Evolutionary conservation across 2,113 vertebrate species (phyloP), one percentile per base, ranked within the genome.

Genomic region (Tychaedon coryphoeus): DNA sequence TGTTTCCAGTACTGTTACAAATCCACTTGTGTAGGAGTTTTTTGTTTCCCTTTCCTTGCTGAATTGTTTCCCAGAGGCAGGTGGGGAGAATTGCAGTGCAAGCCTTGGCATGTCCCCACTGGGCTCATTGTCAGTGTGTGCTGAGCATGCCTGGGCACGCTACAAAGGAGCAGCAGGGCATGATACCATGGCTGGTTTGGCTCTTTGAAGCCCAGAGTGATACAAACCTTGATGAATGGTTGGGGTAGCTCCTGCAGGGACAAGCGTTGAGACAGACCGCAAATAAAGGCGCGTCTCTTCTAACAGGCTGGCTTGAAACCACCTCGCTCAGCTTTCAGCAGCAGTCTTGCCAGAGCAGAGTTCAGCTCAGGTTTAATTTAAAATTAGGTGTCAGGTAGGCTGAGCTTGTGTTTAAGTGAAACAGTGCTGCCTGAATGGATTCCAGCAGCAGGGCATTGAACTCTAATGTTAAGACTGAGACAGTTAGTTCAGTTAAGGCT

Each of bases 51-150:
- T 42, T 50, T 47, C 33, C 71, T 81, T 29, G 73, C 69, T 15
- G 20, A n/a, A 1, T 2, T 20, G 12, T n/a, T 28, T 72, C 31
- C 50, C 19, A 62, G 45, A 48, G 43, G 83, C 25, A 10, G 34
- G 18, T 13, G 3, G 31, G 70, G 36, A 73, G 82, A n/a, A 24
- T 11, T 26, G 25, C 33, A 34, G 1, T 0, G 19, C 82, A 51
- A 24, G 94, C 43, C 53, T 67, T 56, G 57, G 77, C 87, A 22
- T 0, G 50, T 64, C 66, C 74, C 42, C 42, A 1, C 23, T 0
- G 1, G 1, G 1, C n/a, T 62, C 42, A 2, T n/a, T 70, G 80
- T 34, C 31, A 2, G 71, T 0, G 20, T 34, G 38, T n/a, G 83
- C 71, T 45, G n/a, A 69, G 64, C 86, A 0, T 3, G 92, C 53